Evolutionary conservation across 2,797 vertebrate genomes (phyloP).

Genomic region (Schizopygopsis malacanthus): DNA sequence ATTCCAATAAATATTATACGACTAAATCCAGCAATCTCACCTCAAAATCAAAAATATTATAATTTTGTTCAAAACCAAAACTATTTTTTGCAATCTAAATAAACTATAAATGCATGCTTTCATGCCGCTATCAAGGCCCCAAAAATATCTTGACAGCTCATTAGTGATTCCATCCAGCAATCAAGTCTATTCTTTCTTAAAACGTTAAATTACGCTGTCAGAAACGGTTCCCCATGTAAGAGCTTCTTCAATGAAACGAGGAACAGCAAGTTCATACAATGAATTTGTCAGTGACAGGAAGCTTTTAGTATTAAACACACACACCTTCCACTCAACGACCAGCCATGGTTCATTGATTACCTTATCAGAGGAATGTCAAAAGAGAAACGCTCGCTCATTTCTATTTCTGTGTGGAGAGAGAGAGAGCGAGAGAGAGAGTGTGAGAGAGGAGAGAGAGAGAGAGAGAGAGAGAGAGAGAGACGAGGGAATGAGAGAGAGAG

Average conservation of each 20-base stretch:
- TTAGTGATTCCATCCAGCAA: constrained; percentile 29
- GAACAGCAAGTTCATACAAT: constrained; percentile 7
- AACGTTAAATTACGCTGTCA: constrained; percentile 40
- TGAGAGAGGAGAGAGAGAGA: too few species aligned
- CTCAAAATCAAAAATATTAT: background rate
- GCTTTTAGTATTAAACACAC: constrained; percentile 48
- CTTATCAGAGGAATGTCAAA: constrained; percentile 57
- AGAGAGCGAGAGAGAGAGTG: background rate
- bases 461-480: too few species aligned
- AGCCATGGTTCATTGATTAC: constrained; percentile 60
- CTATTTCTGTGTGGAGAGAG: constrained; percentile 37
- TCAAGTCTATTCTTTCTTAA: constrained; percentile 36
- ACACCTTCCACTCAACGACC: constrained; percentile 48
- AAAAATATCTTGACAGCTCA: constrained; percentile 35
- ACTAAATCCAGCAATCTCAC: background rate
- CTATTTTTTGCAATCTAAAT: background rate
- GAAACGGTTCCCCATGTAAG: constrained; percentile 31
- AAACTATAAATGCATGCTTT: constrained; percentile 1
- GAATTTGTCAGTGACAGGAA: constrained; percentile 33
- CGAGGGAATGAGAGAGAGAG: too few species aligned
- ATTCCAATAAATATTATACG: background rate
- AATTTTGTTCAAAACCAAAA: background rate
- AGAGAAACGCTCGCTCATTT: constrained; percentile 45
- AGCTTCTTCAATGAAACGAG: constrained; percentile 37
- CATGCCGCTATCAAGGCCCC: background rate